A percentile compares a stretch with the other conserved stretches of the same genome.
Evolutionary conservation across 2,888 invertebrate species (phyloP).

Genomic region (Leptopterna dolabrata): DNA sequence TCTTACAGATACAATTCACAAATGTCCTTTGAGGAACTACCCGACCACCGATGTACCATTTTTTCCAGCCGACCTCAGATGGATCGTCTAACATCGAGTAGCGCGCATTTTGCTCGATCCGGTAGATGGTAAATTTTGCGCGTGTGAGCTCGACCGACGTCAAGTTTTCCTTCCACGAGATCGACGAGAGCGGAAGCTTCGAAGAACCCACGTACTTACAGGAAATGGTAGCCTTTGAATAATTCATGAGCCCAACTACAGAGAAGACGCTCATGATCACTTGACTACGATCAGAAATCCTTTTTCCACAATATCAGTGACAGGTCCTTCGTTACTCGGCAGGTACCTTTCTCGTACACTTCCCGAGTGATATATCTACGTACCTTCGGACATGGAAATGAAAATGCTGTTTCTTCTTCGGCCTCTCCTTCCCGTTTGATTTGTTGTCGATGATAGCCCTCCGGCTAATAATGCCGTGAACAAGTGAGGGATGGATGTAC

Average conservation of each 20-base stretch:
- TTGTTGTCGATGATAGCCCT: background rate
- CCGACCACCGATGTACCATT: too few species aligned
- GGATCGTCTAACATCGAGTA: too few species aligned
- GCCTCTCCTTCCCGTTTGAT: background rate
- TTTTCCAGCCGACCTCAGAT: too few species aligned
- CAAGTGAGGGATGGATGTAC: background rate
- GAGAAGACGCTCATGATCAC: background rate
- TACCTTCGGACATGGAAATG: too few species aligned
- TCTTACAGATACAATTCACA: too few species aligned
- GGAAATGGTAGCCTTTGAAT: background rate
- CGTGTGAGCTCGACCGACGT: background rate
- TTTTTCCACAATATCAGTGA: background rate
- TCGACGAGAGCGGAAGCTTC: background rate
- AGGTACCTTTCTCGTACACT: background rate
- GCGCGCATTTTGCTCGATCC: too few species aligned
- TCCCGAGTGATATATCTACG: background rate
- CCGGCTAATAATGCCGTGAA: background rate
- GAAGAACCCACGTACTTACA: background rate
- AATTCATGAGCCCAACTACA: background rate
- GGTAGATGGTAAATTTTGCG: too few species aligned
- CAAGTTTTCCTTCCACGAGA: background rate
- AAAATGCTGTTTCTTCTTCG: too few species aligned
- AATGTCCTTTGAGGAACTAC: too few species aligned
- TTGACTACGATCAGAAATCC: background rate
- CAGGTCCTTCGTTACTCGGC: background rate